Percentiles rank a stretch among this genome's conserved stretches.
These are phyloP conservation scores for Drosophila insularis DNA, from an alignment of 1,140 invertebrate species.

Conservation along the genomic window DNA sequence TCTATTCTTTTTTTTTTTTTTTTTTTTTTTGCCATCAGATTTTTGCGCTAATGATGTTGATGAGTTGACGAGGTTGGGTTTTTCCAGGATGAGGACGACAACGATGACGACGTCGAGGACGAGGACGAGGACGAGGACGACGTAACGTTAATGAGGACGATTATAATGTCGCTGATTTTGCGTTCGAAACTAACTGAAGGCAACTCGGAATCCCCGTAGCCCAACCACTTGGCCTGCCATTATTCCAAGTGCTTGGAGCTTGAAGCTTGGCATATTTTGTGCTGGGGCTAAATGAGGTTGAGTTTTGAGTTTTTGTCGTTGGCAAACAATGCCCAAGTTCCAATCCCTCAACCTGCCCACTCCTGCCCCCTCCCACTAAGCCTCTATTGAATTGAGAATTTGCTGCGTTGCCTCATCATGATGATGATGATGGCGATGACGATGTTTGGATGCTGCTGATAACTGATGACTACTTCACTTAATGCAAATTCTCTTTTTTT, in stretches of 20 bases:
- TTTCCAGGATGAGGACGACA: constrained; percentile 77
- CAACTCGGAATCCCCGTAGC: constrained; percentile 44
- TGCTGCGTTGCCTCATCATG: constrained; percentile 45
- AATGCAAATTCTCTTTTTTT: constrained; percentile 67
- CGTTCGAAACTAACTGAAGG: constrained; percentile 71
- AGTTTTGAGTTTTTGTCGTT: constrained; percentile 61
- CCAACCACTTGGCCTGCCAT: constrained; percentile 41
- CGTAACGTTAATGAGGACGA: constrained; percentile 74
- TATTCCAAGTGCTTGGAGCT: constrained; percentile 65
- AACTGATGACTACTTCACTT: constrained; percentile 80
- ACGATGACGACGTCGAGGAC: constrained; percentile 18
- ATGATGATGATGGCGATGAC: constrained; percentile 36
- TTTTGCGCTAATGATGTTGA: constrained; percentile 74
- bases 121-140: constrained; percentile 18
- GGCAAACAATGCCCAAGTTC: constrained; percentile 62
- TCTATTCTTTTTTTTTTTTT: constrained; percentile 8
- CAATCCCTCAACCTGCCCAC: constrained; percentile 21
- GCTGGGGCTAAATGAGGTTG: constrained; percentile 69
- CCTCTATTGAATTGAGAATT: constrained; percentile 43
- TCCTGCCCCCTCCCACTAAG: neutral
- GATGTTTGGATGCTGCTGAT: constrained; percentile 51
- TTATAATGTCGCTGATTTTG: constrained; percentile 80
- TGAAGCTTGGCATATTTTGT: constrained; percentile 67
- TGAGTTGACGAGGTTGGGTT: constrained; percentile 78
- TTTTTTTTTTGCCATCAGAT: constrained; percentile 23